These are phyloP conservation scores for Gymnopithys bicolor DNA, from an alignment of 2,797 vertebrate genomes.

Conservation along the genomic window DNA sequence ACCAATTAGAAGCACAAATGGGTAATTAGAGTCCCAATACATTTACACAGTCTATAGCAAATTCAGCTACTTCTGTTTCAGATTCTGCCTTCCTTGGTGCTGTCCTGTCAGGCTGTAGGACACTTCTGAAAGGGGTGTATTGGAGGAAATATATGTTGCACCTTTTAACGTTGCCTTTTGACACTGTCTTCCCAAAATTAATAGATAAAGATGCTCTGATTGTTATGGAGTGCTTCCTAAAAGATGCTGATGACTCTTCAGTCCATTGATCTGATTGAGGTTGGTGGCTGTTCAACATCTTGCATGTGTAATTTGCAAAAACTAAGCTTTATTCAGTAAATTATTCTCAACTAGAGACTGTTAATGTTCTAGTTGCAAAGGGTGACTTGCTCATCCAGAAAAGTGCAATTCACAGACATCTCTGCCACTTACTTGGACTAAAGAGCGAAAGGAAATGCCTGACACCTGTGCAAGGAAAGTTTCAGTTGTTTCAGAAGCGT, in stretches of 20 bases:
- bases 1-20: not conserved
- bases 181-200: not conserved
- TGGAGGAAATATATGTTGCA: not conserved
- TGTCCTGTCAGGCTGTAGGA: not conserved
- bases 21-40: not conserved
- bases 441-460: not conserved
- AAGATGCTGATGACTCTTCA: not conserved
- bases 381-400: not conserved
- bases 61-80: not conserved
- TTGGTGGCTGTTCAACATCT: not conserved
- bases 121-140: not conserved
- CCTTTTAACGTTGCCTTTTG: not conserved
- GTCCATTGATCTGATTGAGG: not conserved
- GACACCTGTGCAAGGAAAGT: not conserved
- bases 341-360: not conserved
- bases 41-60: not conserved
- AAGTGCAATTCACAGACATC: not conserved
- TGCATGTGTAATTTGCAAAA: not conserved
- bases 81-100: not conserved
- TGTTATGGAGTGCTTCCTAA: not conserved
- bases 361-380: not conserved
- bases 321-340: not conserved
- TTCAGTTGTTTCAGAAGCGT: not conserved
- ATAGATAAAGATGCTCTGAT: not conserved
- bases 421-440: not conserved